These are phyloP conservation scores for Campopleginae sp. DNA, from an alignment of 2,888 invertebrate genomes.

Conservation along the genomic window DNA sequence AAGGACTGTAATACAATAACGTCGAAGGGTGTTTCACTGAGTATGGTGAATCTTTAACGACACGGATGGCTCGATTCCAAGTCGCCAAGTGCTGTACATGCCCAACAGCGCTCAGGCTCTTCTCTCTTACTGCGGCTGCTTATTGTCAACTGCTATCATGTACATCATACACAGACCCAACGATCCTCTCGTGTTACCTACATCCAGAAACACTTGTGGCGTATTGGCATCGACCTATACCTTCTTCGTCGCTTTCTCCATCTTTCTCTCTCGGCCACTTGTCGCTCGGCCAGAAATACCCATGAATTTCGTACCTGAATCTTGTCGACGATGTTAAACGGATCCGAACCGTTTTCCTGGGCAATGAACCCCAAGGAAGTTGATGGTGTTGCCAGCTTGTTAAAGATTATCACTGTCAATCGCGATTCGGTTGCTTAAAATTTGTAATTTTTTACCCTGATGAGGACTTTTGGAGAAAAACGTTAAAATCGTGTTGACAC, in stretches of 20 bases:
- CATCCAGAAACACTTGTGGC: constrained; percentile 57
- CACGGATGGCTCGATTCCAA: constrained; percentile 55
- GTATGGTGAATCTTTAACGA: constrained; percentile 38
- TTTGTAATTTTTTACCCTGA: background rate
- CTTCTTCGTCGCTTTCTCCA: constrained; percentile 19
- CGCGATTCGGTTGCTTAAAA: background rate
- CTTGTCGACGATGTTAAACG: background rate
- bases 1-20: constrained; percentile 4
- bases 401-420: background rate
- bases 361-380: background rate
- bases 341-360: background rate
- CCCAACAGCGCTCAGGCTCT: background rate
- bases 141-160: constrained; percentile 29
- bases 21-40: constrained; percentile 16
- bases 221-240: constrained; percentile 35
- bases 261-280: constrained; percentile 36
- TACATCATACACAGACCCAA: constrained; percentile 17
- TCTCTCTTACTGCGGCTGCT: constrained; percentile 34
- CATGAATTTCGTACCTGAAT: constrained; percentile 3
- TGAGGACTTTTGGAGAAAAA: too few relatives aligned
- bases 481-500: too few relatives aligned
- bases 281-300: constrained; percentile 28
- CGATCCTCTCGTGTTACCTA: constrained; percentile 47
- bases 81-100: constrained; percentile 20
- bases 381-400: background rate